Conservation (phyloP, 2,888 invertebrate genomes). For the Lochmaea crataegi region DNA sequence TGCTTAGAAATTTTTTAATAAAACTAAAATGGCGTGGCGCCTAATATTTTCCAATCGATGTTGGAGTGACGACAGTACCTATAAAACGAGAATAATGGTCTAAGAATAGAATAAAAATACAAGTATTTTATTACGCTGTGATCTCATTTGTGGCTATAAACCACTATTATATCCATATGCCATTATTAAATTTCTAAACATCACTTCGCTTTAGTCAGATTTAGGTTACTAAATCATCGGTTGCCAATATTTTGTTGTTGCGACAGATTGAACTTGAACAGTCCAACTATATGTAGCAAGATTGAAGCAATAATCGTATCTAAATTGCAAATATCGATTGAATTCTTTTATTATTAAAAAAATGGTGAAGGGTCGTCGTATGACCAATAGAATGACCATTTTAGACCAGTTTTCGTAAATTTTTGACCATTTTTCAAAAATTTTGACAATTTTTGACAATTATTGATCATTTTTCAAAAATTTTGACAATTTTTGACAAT, state of each 20-base stretch:
- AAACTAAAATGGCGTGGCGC: not conserved
- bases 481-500: too few relatives aligned
- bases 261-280: conserved; percentile 23
- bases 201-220: conserved; percentile 17
- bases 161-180: conserved; percentile 17
- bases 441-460: too few relatives aligned
- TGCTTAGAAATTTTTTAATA: not conserved
- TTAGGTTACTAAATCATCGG: conserved; percentile 26
- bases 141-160: conserved; percentile 39
- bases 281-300: not conserved
- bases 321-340: not conserved
- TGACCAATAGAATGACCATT: too few relatives aligned
- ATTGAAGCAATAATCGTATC: not conserved
- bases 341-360: too few relatives aligned
- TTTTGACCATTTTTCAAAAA: too few relatives aligned
- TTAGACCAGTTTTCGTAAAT: too few relatives aligned
- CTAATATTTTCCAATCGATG: not conserved
- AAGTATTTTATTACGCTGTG: conserved; percentile 37
- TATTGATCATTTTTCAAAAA: too few relatives aligned
- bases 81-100: conserved; percentile 38
- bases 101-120: conserved; percentile 38
- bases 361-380: too few relatives aligned
- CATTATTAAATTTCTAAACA: conserved; percentile 31
- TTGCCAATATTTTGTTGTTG: conserved; percentile 28
- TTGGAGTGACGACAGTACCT: conserved; percentile 28